Evolutionary conservation across 2,888 invertebrate species (phyloP).

Genomic region (Polietes domitor): DNA sequence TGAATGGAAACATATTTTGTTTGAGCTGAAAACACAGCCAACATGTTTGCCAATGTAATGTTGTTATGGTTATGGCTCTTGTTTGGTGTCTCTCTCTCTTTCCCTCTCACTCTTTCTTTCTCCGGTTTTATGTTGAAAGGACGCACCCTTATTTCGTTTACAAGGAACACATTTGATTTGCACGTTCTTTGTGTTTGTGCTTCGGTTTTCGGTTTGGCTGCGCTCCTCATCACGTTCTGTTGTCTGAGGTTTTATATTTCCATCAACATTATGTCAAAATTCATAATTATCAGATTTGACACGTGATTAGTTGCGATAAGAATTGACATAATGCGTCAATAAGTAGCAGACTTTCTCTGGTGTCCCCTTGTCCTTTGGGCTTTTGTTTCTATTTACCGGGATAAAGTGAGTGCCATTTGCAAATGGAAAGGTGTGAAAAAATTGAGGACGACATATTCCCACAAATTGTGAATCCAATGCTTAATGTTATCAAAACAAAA

Average conservation of each 20-base stretch:
- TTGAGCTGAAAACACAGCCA: background rate
- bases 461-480: background rate
- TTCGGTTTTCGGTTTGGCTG: background rate
- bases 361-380: background rate
- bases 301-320: slow-evolving; percentile 72
- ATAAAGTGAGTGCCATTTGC: background rate
- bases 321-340: slow-evolving; percentile 61
- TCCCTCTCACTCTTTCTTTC: background rate
- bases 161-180: background rate
- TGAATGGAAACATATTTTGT: background rate
- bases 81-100: background rate
- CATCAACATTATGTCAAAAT: slow-evolving; percentile 74
- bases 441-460: background rate
- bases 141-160: slow-evolving; percentile 50
- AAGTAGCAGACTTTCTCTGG: background rate
- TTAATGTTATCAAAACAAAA: too few relatives aligned
- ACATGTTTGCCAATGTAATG: slow-evolving; percentile 51
- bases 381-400: background rate
- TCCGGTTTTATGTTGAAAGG: background rate
- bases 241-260: slow-evolving; percentile 75
- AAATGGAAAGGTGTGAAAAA: background rate
- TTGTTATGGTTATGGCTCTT: slow-evolving; percentile 11
- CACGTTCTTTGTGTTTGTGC: slow-evolving; percentile 1
- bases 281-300: slow-evolving; percentile 74
- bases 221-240: slow-evolving; percentile 14